phyloP scores from a whole-genome alignment of 2,797 vertebrate genomes.

The Odontamblyopus lacepedii region DNA sequence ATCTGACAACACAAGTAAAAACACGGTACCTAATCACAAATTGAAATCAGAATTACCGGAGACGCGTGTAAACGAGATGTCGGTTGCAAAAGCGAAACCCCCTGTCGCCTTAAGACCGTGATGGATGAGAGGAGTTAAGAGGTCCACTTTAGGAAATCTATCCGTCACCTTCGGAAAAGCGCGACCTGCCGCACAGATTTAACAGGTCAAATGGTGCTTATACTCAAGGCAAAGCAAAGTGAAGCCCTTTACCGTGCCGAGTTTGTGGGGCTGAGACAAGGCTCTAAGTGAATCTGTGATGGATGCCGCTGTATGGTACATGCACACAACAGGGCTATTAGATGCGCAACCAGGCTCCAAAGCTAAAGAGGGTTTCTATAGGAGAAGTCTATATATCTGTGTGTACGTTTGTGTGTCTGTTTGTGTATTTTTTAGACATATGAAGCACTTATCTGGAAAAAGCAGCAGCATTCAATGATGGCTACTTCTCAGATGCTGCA shows the following conservation, averaged over 20 bases:
- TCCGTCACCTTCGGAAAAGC: conserved; percentile 6
- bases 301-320: neutral
- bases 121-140: conserved; percentile 32
- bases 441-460: too few relatives aligned
- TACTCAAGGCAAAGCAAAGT: conserved; percentile 1
- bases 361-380: neutral
- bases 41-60: conserved; percentile 25
- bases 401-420: too few relatives aligned
- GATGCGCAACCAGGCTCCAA: neutral
- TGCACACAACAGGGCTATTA: conserved; percentile 1
- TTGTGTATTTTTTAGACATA: too few relatives aligned
- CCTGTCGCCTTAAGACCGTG: conserved; percentile 33
- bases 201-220: conserved; percentile 7
- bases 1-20: conserved; percentile 26
- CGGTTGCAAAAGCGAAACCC: conserved; percentile 12
- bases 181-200: conserved; percentile 1
- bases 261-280: conserved; percentile 9
- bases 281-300: conserved; percentile 1
- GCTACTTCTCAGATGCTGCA: too few relatives aligned
- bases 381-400: too few relatives aligned
- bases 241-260: neutral
- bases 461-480: too few relatives aligned
- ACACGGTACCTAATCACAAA: conserved; percentile 23
- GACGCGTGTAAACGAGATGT: conserved; percentile 5
- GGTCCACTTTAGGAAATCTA: conserved; percentile 20